Evolutionary conservation across 2,113 vertebrate species (phyloP), one percentile per base, ranked within the genome.

Genomic region (Paramormyrops kingsleyae): DNA sequence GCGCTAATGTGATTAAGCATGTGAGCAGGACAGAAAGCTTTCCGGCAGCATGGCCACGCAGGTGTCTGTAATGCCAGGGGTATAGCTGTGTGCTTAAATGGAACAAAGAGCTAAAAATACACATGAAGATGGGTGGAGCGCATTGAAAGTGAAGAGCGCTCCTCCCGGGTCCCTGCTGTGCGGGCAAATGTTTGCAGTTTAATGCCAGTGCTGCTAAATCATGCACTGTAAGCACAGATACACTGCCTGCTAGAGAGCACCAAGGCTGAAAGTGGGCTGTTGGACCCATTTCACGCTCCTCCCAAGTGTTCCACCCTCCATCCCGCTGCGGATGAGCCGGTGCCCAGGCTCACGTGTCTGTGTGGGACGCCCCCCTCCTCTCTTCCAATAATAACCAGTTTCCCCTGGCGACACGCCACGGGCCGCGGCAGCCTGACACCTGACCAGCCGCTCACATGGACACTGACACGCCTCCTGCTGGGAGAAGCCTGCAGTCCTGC

Each of bases 371-470:
- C 92, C 91, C 93, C 95, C 94, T 94, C 93, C 93, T 92, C 92
- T 91, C 91, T 94, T 95, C 95, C 95, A 96, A 96, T 95, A 95
- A 96, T 95, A 96, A 93, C 94, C 15, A 91, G 90, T 92, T 94
- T 95, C 91, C 93, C 91, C 90, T 94, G 95, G 95, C 95, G 92
- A 89, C 49, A 90, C 92, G 95, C 95, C 92, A 92, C 91, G 91
- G 91, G 93, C 93, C 91, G 92, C 93, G 47, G 91, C 93, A 88
- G 93, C 93, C 91, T 92, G 93, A 95, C 96, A 96, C 95, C 95
- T 96, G 96, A 96, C 95, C 94, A 93, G 90, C 88, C 92, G 92
- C 95, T 96, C 95, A 96, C 95, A 95, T 92, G 96, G 94, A 93
- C 94, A 89, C 94, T 95, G 94, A 95, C 94, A 95, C 94, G 93